A percentile compares a stretch with the other conserved stretches of the same genome.
These are phyloP conservation scores for Catostylus mosaicus DNA, from an alignment of 30 jellyfish, hydroid and myxozoan genomes.

Conservation along the genomic window DNA sequence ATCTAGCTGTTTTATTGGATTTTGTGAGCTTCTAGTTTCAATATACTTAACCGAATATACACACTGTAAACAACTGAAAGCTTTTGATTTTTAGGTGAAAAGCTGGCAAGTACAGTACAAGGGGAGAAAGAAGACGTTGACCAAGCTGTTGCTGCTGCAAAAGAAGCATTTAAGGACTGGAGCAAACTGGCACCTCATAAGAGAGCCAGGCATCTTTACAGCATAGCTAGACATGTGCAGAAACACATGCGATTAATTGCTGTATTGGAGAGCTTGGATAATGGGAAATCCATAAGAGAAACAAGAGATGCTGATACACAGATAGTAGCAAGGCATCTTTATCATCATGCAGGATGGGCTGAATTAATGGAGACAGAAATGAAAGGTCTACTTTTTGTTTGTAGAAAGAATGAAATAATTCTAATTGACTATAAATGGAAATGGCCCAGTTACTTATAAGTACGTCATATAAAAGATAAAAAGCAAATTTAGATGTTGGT, in stretches of 20 bases:
- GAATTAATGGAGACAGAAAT: constrained; percentile 94
- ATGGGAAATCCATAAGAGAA: constrained; percentile 96
- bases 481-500: no score
- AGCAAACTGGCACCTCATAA: constrained; percentile 75
- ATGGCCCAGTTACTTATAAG: no score
- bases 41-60: no score
- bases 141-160: constrained; percentile 91
- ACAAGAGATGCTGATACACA: constrained; percentile 94
- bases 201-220: constrained; percentile 88
- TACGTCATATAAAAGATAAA: no score
- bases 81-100: constrained; percentile 68
- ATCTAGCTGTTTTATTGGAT: no score
- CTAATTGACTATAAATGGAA: no score
- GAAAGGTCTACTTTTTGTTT: constrained; percentile 92
- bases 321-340: constrained; percentile 93
- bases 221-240: constrained; percentile 97
- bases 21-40: no score
- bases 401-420: no score
- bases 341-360: constrained; percentile 99
- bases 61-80: no score
- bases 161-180: constrained; percentile 86
- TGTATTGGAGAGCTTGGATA: constrained; percentile 93
- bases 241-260: constrained; percentile 94
- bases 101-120: constrained; percentile 89
- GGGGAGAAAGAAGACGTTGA: constrained; percentile 87